Evolutionary conservation across 2,797 vertebrate species (phyloP).

Genomic region (Gymnothorax reevesii): DNA sequence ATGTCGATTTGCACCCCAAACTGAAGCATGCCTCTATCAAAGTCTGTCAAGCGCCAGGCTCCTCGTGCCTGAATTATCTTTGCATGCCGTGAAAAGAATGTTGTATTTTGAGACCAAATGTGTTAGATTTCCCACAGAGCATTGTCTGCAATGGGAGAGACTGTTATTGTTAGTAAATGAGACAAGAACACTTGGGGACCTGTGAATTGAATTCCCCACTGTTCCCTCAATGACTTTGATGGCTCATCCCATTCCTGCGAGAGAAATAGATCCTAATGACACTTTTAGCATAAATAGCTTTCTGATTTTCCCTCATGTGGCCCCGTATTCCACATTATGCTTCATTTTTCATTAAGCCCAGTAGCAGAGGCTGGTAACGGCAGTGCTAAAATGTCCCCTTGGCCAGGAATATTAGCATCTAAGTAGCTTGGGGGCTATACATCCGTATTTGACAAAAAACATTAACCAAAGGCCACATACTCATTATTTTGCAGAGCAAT

Average conservation of each 20-base stretch:
- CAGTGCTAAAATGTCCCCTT: slow-evolving; percentile 24
- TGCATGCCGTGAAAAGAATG: not conserved
- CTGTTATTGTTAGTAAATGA: slow-evolving; percentile 37
- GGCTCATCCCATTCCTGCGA: slow-evolving; percentile 30
- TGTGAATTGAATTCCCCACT: slow-evolving; percentile 38
- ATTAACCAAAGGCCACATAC: not conserved
- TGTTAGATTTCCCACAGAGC: not conserved
- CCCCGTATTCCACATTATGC: not conserved
- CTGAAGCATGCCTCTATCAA: not conserved
- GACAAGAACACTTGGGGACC: slow-evolving; percentile 34
- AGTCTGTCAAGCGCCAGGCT: not conserved
- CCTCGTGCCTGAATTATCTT: not conserved
- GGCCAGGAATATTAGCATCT: slow-evolving; percentile 4
- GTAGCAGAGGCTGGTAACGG: not conserved
- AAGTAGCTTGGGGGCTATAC: slow-evolving; percentile 11
- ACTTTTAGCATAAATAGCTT: slow-evolving; percentile 35
- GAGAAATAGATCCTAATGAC: slow-evolving; percentile 22
- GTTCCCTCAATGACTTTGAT: slow-evolving; percentile 45
- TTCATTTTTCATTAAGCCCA: slow-evolving; percentile 30
- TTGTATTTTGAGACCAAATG: not conserved
- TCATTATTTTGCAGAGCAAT: not conserved
- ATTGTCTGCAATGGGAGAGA: slow-evolving; percentile 21
- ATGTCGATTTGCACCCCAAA: not conserved
- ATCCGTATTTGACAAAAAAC: slow-evolving; percentile 17
- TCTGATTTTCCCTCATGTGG: slow-evolving; percentile 18